Percentiles rank a stretch among this genome's conserved stretches.
Evolutionary conservation across 2,888 invertebrate genomes (phyloP).

Genomic region (Tupiocoris notatus): DNA sequence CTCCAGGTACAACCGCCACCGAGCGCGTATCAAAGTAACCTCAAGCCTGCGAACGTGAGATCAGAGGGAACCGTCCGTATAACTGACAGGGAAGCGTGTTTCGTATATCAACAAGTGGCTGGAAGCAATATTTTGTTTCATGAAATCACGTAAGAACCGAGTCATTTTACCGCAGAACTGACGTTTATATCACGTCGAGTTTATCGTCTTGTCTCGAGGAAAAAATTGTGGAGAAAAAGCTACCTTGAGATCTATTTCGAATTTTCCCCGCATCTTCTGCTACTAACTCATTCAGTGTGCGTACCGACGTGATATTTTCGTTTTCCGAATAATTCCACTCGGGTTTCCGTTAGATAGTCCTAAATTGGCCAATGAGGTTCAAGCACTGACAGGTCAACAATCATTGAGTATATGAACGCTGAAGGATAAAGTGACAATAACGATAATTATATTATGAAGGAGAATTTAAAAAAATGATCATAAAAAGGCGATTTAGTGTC

Average conservation of each 20-base stretch:
- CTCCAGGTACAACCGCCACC: not conserved
- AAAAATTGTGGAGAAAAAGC: not conserved
- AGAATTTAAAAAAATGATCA: too few relatives aligned
- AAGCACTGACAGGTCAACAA: too few relatives aligned
- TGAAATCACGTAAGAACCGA: constrained; percentile 14
- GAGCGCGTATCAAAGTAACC: not conserved
- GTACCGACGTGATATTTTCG: too few relatives aligned
- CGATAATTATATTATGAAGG: too few relatives aligned
- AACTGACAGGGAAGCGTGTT: not conserved
- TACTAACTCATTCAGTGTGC: not conserved
- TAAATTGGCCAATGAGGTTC: too few relatives aligned
- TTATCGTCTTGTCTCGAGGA: constrained; percentile 10
- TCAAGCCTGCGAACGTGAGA: not conserved
- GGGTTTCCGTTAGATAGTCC: too few relatives aligned
- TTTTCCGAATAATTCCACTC: too few relatives aligned
- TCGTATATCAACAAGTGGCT: constrained; percentile 24
- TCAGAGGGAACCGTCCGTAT: not conserved
- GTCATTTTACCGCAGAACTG: constrained; percentile 1
- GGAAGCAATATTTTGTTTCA: constrained; percentile 17
- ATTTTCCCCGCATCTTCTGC: not conserved
- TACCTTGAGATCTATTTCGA: not conserved
- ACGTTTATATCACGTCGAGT: constrained; percentile 17
- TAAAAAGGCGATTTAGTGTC: too few relatives aligned
- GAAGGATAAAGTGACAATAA: too few relatives aligned
- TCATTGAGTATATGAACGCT: too few relatives aligned